phyloP scores from a whole-genome alignment of 2,113 vertebrate species.

The Brachyistius frenatus region DNA sequence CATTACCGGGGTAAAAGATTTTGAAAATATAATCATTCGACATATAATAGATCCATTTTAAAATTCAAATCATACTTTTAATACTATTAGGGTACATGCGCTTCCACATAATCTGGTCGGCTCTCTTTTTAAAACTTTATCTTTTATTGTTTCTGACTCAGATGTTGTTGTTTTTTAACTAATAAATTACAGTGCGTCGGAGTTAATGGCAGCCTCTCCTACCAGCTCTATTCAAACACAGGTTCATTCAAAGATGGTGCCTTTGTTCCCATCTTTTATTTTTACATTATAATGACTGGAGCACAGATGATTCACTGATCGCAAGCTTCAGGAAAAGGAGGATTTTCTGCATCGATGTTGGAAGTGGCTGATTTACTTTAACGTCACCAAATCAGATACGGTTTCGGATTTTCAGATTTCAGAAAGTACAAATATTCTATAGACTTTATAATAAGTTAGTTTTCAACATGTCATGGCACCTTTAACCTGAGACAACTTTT shows the following conservation, averaged over 20 bases:
- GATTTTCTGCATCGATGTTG: slow-evolving; percentile 23
- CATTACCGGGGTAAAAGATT: too few relatives aligned
- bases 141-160: too few relatives aligned
- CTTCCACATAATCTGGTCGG: too few relatives aligned
- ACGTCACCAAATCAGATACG: slow-evolving; percentile 3
- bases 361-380: slow-evolving; percentile 3
- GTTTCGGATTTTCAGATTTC: not conserved
- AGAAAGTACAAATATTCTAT: too few relatives aligned
- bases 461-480: too few relatives aligned
- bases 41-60: too few relatives aligned
- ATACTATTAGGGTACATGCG: too few relatives aligned
- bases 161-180: not conserved
- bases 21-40: too few relatives aligned
- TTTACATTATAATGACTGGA: not conserved
- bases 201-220: not conserved
- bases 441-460: too few relatives aligned
- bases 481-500: too few relatives aligned
- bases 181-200: not conserved
- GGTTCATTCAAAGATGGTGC: slow-evolving; percentile 6
- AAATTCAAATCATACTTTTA: too few relatives aligned
- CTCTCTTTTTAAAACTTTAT: too few relatives aligned
- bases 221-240: slow-evolving; percentile 14
- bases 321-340: slow-evolving; percentile 16
- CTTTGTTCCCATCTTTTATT: slow-evolving; percentile 17
- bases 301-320: slow-evolving; percentile 36